These are phyloP conservation scores for Apeltes quadracus DNA, from an alignment of 2,113 vertebrate genomes.

Conservation along the genomic window DNA sequence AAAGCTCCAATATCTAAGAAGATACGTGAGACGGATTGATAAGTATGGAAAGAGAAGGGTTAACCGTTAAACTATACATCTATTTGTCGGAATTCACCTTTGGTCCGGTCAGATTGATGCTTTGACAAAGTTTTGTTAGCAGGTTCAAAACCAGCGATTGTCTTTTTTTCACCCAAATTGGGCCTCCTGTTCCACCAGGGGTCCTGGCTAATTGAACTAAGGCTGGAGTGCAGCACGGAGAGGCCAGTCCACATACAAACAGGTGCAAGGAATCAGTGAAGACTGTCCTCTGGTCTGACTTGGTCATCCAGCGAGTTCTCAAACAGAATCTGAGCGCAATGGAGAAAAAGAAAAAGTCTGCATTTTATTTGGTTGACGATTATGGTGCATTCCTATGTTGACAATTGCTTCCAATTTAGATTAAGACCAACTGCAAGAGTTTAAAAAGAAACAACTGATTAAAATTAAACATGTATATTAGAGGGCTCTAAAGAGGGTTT, in stretches of 20 bases:
- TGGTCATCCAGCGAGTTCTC: constrained; percentile 86
- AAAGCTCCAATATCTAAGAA: constrained; percentile 83
- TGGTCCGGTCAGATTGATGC: constrained; percentile 84
- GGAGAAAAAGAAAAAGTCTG: not conserved
- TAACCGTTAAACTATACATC: not conserved
- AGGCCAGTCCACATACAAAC: constrained; percentile 87
- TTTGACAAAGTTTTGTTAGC: constrained; percentile 77
- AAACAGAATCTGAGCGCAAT: constrained; percentile 77
- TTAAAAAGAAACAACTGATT: not conserved
- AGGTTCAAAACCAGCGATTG: constrained; percentile 78
- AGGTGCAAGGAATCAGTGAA: constrained; percentile 85
- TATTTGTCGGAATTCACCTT: constrained; percentile 65
- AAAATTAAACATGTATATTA: not conserved
- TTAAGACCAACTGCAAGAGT: too few species aligned
- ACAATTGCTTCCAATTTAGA: too few species aligned
- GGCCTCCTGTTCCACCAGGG: constrained; percentile 34
- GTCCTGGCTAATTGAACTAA: constrained; percentile 75
- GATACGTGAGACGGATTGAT: not conserved
- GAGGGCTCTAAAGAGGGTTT: too few species aligned
- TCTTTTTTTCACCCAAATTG: constrained; percentile 72
- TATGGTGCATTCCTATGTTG: not conserved
- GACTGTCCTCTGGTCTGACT: constrained; percentile 77
- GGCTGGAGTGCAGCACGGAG: constrained; percentile 73
- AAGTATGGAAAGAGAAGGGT: not conserved
- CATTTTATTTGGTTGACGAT: not conserved